Conservation (phyloP, 2,888 invertebrate genomes). For the Callimorpha dominula region DNA sequence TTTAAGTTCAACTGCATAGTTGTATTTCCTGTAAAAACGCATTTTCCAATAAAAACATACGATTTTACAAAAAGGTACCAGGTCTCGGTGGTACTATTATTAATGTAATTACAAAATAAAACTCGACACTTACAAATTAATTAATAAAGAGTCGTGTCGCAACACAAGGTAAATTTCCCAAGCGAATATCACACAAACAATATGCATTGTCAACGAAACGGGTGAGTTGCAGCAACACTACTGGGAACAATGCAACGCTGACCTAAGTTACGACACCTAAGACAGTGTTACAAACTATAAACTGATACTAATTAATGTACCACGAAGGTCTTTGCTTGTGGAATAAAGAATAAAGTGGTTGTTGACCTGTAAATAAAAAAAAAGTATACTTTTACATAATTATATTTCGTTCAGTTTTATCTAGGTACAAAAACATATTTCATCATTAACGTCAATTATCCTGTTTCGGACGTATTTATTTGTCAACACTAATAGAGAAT, state of each 20-base stretch:
- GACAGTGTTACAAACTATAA: slow-evolving; percentile 25
- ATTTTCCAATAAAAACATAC: too few relatives aligned
- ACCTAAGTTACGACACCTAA: slow-evolving; percentile 36
- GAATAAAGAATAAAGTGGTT: background rate
- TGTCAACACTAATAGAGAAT: too few relatives aligned
- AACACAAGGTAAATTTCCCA: slow-evolving; percentile 48
- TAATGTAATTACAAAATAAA: slow-evolving; percentile 7
- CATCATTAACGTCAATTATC: too few relatives aligned
- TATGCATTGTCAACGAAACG: slow-evolving; percentile 52
- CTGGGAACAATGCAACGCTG: slow-evolving; percentile 37
- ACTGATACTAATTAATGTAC: slow-evolving; percentile 3
- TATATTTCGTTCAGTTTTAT: background rate
- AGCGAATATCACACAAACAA: slow-evolving; percentile 52
- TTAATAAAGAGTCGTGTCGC: slow-evolving; percentile 27
- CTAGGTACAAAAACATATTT: background rate
- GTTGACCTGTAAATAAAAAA: background rate
- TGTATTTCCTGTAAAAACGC: too few relatives aligned
- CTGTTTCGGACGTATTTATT: too few relatives aligned
- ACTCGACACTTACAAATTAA: slow-evolving; percentile 17
- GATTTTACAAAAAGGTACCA: too few relatives aligned
- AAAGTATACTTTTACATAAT: background rate
- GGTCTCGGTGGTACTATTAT: background rate
- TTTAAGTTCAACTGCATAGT: too few relatives aligned
- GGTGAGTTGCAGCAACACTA: slow-evolving; percentile 31
- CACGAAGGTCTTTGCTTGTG: background rate